Evolutionary conservation across 2,888 invertebrate genomes (phyloP), one percentile per base, ranked within the genome.

Genomic region (Cylloceria caligata): DNA sequence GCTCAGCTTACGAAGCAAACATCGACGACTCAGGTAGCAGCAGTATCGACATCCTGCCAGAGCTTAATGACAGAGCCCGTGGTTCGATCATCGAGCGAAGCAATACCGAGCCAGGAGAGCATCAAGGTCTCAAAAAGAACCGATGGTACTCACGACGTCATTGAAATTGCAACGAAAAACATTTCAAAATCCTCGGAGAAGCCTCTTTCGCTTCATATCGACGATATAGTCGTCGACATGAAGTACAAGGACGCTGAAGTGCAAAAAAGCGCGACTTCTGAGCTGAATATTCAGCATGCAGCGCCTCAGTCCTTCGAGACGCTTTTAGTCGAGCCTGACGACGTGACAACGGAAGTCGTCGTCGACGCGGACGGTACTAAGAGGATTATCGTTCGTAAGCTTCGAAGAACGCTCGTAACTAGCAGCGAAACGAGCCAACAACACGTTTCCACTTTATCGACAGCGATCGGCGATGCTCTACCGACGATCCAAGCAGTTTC

Each of bases 301-400:
- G 93, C 95, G 36, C 96, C 96, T 0, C 96, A 96, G 87, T 95
- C 96, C 0, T 97, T 97, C 88, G 97, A 97, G 92, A 97, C 97
- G 0, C 94, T 97, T 3, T 95, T 97, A 90, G 95, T 96, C 0
- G 97, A 97, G 91, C 97, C 97, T 0, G 97, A 96, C 90, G 96
- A 97, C 90, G 96, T 97, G 1, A 97, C 96, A 0, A 97, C 97
- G 0, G 96, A 96, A 93, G 96, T 97, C 2, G 95, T 96, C 0
- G 95, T 95, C 0, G 97, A 96, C 88, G 95, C 97, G 19, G 97
- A 97, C 90, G 97, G 97, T 3, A 96, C 96, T 0, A 97, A 96
- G 89, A 94, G 96, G 85, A 96, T 97, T 67, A 96, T 97, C 76
- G 95, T 97, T 0, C 95, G 95, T 85, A 97, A 96, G 92, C 90